phyloP scores from a whole-genome alignment of 1,140 invertebrate species.

The Adelges cooleyi region DNA sequence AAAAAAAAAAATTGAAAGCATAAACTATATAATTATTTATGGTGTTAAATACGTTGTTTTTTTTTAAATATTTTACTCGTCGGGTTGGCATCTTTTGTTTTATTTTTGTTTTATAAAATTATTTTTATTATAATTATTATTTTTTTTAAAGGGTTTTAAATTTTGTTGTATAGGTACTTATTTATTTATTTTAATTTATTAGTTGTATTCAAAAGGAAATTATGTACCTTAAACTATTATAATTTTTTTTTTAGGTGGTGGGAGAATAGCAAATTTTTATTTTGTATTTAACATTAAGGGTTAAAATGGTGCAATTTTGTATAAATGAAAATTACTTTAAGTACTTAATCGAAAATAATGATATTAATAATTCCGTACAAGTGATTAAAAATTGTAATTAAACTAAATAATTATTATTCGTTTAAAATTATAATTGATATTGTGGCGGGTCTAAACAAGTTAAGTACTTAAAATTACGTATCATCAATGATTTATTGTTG shows the following conservation, averaged over 20 bases:
- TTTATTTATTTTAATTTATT: slow-evolving; percentile 20
- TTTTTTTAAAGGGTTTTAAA: slow-evolving; percentile 24
- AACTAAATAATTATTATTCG: slow-evolving; percentile 15
- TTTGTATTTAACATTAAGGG: slow-evolving; percentile 19
- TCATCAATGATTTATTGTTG: slow-evolving; percentile 1
- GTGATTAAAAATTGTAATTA: not conserved
- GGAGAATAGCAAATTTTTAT: slow-evolving; percentile 22
- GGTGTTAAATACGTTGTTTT: no score
- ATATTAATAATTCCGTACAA: not conserved
- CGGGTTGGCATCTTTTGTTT: slow-evolving; percentile 21
- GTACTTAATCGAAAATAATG: slow-evolving; percentile 11
- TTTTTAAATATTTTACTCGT: slow-evolving; percentile 19
- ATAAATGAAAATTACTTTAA: not conserved
- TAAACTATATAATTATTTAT: no score
- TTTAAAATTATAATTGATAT: no score
- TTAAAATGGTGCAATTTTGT: slow-evolving; percentile 22
- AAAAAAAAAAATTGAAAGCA: slow-evolving; percentile 5
- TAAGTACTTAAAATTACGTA: slow-evolving; percentile 9
- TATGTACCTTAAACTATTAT: not conserved
- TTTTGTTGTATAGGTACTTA: slow-evolving; percentile 20
- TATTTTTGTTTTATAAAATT: slow-evolving; percentile 2
- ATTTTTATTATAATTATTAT: not conserved
- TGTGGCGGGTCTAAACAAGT: slow-evolving; percentile 15
- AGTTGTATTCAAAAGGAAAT: slow-evolving; percentile 14
- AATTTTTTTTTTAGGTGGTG: not conserved